Base-by-base conservation (phyloP, 92 coral and sea anemone genomes). In the Siderastrea radians region DNA sequence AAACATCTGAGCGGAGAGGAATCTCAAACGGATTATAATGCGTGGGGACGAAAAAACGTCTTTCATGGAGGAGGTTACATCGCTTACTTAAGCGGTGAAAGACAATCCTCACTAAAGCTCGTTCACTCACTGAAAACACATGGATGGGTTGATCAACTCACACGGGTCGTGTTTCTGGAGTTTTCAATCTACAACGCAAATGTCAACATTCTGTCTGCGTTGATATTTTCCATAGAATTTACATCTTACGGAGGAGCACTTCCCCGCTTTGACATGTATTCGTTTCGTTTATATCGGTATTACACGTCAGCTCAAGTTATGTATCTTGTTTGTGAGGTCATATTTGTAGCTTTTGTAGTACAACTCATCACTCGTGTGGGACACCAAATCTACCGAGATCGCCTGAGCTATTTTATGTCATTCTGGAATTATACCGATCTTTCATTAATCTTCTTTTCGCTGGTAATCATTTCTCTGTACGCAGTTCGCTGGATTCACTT, bases 231-330 rank as follows among this genome's bases (percentile, higher is more conserved):
- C 1, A 64, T 91, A 5, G 96, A 93, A 57, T 91, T 93, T 65
- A 61, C 91, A 14, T 81, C 94, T 49, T 84, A 70, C 66, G 92
- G 92, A 3, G 96, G 92, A 12, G 90, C 92, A 1, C 72, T 93
- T 60, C 83, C 94, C 0, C 68, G 92, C 13, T 75, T 91, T 54
- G 92, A 88, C 12, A 78, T 87, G 88, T 84, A 83, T 79, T 77
- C 92, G 45, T 93, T 93, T 16, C 94, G 96, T 14, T 73, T 93
- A 63, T 93, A 91, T 55, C 94, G 96, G 0, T 93, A 93, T 68
- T 88, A 87, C 53, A 93, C 96, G 0, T 50, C 94, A 4, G 66
- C 84, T 0, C 96, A 93, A 60, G 78, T 91, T 44, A 19, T 86
- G 26, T 93, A 79, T 83, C 86, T 93, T 12, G 92, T 90, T 19